Conservation (phyloP, 2,888 invertebrate genomes). For the Lochmaea crataegi region DNA sequence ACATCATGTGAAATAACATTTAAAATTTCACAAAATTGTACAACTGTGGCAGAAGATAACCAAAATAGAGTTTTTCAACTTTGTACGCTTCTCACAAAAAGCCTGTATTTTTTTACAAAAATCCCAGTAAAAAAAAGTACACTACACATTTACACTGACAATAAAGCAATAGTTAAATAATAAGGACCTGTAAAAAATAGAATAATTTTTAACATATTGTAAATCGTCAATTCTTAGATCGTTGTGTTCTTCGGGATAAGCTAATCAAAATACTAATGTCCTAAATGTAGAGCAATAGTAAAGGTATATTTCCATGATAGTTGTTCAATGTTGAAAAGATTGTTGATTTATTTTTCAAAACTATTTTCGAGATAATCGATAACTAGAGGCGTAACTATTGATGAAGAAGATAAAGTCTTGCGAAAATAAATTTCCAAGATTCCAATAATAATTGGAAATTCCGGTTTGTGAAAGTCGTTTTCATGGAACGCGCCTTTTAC, state of each 20-base stretch:
- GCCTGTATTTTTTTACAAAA: too few relatives aligned
- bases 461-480: background rate
- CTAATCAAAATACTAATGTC: background rate
- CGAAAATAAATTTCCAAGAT: background rate
- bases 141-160: too few relatives aligned
- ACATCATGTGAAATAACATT: too few relatives aligned
- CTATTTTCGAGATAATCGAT: slow-evolving; percentile 7
- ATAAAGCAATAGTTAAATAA: too few relatives aligned
- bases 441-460: background rate
- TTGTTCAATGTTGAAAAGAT: slow-evolving; percentile 22
- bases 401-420: background rate
- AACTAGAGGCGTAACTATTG: slow-evolving; percentile 8
- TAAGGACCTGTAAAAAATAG: too few relatives aligned
- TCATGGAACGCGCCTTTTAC: too few relatives aligned
- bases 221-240: background rate
- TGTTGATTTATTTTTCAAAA: slow-evolving; percentile 23
- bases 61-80: too few relatives aligned
- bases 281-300: slow-evolving; percentile 15
- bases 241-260: slow-evolving; percentile 4
- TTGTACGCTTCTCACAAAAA: too few relatives aligned
- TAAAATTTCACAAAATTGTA: too few relatives aligned
- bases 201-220: too few relatives aligned
- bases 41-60: too few relatives aligned
- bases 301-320: slow-evolving; percentile 26
- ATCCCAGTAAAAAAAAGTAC: too few relatives aligned